Evolutionary conservation across 2,888 invertebrate species (phyloP), one percentile per base, ranked within the genome.

Genomic region (Pyrgus malvae): DNA sequence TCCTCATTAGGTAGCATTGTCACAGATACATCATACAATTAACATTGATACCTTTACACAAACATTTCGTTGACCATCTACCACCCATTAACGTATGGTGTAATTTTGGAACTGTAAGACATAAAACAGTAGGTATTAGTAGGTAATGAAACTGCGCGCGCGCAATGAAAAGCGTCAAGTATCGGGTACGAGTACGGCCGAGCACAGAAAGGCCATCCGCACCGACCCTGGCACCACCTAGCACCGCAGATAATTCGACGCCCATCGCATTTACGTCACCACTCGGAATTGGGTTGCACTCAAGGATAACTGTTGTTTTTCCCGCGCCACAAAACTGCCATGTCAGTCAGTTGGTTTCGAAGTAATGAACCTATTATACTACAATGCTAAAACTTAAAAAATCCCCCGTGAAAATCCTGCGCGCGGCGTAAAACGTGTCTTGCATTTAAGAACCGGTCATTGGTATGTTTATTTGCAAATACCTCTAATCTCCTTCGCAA

Each of bases 171-270:
- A 33, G 17, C 17, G 37, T 17, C 8, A 2, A 68, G 68, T 76
- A 76, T 74, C 60, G 64, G 64, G 29, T 41, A n/a, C n/a, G n/a
- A n/a, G n/a, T 41, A 82, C 79, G 73, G 68, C 67, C 69, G 76
- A 19, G 76, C 69, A 75, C 78, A 78, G 76, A 78, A 72, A 78
- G 79, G 74, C 75, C 76, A 70, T 60, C 25, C 60, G 40, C 40
- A 44, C 17, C 44, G 72, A 70, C 76, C 76, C 80, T 80, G 82
- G 80, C 70, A 82, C 83, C 75, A 77, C 76, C 78, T 77, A 78
- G 79, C 72, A 83, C 81, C 67, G 38, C 53, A 78, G 78, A 80
- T 79, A 78, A 76, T 72, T 71, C 66, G 68, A 77, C 78, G 77
- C 79, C 80, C 76, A 79, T 74, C 68, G 65, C 61, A 62, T 62